A percentile compares a stretch with the other conserved stretches of the same genome.
These are phyloP conservation scores for Drosophila nigromelanica DNA, from an alignment of 1,140 invertebrate species.

Conservation along the genomic window DNA sequence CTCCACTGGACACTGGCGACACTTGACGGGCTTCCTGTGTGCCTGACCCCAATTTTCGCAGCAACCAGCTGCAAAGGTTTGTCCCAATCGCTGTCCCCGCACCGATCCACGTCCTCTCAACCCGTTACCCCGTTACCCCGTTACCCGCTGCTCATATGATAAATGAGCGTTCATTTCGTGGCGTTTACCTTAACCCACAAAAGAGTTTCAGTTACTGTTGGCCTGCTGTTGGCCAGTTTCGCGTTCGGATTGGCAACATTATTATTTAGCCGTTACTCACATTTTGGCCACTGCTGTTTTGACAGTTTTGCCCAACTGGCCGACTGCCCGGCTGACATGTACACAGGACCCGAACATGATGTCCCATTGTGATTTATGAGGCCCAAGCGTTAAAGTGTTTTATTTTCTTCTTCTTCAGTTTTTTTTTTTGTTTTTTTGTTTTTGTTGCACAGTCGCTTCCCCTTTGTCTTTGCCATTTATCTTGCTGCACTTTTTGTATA, in stretches of 20 bases:
- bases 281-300: conserved; percentile 76
- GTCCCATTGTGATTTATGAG: conserved; percentile 77
- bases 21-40: conserved; percentile 53
- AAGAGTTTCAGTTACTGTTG: conserved; percentile 20
- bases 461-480: conserved; percentile 50
- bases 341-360: conserved; percentile 55
- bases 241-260: conserved; percentile 61
- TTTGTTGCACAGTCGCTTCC: conserved; percentile 10
- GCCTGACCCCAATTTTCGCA: conserved; percentile 36
- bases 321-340: conserved; percentile 27
- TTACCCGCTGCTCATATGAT: conserved; percentile 31
- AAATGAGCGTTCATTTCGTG: conserved; percentile 55
- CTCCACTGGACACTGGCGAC: conserved; percentile 27
- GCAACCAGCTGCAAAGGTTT: conserved; percentile 33
- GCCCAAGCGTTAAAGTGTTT: conserved; percentile 74
- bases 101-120: too few relatives aligned
- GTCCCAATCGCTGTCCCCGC: conserved; percentile 11
- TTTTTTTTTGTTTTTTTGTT: conserved; percentile 11
- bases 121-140: neutral
- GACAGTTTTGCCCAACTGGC: conserved; percentile 51
- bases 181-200: conserved; percentile 34
- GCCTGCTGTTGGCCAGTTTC: conserved; percentile 11
- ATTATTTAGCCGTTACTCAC: conserved; percentile 81
- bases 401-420: conserved; percentile 45
- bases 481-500: conserved; percentile 26